phyloP scores from a whole-genome alignment of 2,797 vertebrate species.

The Enteromius argenteus region DNA sequence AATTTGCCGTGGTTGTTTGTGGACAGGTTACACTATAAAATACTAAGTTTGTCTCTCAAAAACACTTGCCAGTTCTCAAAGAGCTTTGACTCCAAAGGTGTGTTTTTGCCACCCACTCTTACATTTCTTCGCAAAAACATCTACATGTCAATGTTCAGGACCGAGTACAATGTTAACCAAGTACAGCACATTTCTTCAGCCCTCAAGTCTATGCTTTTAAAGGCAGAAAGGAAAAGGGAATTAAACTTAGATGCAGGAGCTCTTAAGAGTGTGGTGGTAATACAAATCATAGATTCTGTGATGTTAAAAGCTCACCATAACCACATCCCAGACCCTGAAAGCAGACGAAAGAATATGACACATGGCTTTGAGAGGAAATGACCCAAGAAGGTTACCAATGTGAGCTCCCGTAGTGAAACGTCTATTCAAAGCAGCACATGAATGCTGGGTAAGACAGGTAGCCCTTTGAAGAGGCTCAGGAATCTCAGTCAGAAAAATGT shows the following conservation, averaged over 20 bases:
- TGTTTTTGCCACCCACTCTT: constrained; percentile 39
- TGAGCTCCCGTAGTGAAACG: constrained; percentile 33
- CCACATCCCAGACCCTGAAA: constrained; percentile 45
- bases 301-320: constrained; percentile 46
- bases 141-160: constrained; percentile 50
- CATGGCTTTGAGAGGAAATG: constrained; percentile 39
- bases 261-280: constrained; percentile 49
- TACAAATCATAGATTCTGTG: constrained; percentile 53
- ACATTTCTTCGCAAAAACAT: constrained; percentile 14
- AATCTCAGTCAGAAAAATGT: neutral
- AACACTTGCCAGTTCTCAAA: neutral
- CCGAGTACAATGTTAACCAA: constrained; percentile 22
- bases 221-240: constrained; percentile 49
- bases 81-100: neutral
- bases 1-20: neutral
- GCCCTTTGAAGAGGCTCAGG: neutral
- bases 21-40: neutral
- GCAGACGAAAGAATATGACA: constrained; percentile 39
- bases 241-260: constrained; percentile 49
- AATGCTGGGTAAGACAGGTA: constrained; percentile 17
- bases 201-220: constrained; percentile 31
- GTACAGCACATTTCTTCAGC: constrained; percentile 40
- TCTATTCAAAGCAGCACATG: constrained; percentile 34
- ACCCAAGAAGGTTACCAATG: constrained; percentile 41
- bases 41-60: neutral